A percentile compares a stretch with the other conserved stretches of the same genome.
phyloP scores from a whole-genome alignment of 2,797 vertebrate species.

The Dendrocincla tyrannina region DNA sequence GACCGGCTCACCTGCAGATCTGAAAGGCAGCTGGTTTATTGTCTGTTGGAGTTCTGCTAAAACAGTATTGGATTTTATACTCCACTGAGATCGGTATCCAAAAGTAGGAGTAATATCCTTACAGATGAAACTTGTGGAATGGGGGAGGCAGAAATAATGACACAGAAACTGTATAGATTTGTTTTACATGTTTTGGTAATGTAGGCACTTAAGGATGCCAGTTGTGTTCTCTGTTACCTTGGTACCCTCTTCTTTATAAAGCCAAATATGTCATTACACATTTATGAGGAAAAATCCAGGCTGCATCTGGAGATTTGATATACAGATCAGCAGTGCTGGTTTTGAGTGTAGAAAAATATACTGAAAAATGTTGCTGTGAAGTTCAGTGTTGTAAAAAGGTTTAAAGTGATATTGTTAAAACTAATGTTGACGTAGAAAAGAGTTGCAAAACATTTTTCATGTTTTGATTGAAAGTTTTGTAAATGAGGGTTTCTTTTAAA shows the following conservation, averaged over 20 bases:
- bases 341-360: background rate
- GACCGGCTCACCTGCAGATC: background rate
- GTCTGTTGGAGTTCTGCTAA: background rate
- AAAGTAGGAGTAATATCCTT: background rate
- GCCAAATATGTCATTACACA: accelerated
- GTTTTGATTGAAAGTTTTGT: background rate
- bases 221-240: background rate
- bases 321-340: background rate
- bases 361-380: background rate
- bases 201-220: background rate
- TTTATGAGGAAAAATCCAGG: background rate
- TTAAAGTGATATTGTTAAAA: background rate
- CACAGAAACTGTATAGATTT: background rate
- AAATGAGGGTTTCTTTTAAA: background rate
- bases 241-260: background rate
- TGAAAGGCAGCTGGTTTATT: background rate
- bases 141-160: background rate
- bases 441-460: background rate
- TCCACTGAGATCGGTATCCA: background rate
- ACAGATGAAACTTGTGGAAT: background rate
- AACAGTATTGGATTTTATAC: background rate
- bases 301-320: background rate
- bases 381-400: background rate
- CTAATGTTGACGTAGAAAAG: background rate
- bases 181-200: background rate